Base-by-base conservation (phyloP, 2,797 vertebrate genomes). In the Pempheris klunzingeri region DNA sequence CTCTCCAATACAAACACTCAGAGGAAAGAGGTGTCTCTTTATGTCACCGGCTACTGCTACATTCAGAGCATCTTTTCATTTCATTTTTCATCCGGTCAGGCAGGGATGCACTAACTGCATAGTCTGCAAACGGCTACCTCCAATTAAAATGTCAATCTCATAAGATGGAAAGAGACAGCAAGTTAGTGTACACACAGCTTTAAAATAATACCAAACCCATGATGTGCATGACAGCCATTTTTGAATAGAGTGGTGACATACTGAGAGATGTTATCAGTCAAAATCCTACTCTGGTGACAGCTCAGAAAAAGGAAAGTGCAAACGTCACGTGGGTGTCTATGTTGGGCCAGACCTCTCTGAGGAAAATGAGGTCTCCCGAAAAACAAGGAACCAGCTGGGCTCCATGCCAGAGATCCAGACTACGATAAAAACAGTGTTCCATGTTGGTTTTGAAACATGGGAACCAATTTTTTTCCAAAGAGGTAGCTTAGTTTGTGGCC, bases 381-480 rank as follows among this genome's bases (percentile, higher is more conserved):
- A 80, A 87, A 78, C 68, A 84, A 72, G 78, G 20, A 83, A 58
- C 58, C 70, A 82, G 54, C 30, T 65, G 46, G 36, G 30, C 67
- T 69, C 71, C 34, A 61, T 57, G 73, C 61, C 69, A 66, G 13
- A 80, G 70, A 90, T 84, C 44, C 53, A 41, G 12, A 74, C 65
- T 18, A 3, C 13, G 74, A 89, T 47, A 80, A 78, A 70, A 15
- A 61, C 22, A 5, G 3, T 24, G n/a, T 55, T 66, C 9, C 30
- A 24, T 17, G 58, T 61, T 60, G 61, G 70, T 78, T 88, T 80
- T 79, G n/a, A 78, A 88, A 81, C 38, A 70, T 14, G 13, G 59
- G 46, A 74, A 78, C 77, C 26, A 34, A 26, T 13, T 4, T 44
- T 14, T 20, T 18, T 3, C n/a, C n/a, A 65, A 55, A 74, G 39